Evolutionary conservation across 2,888 invertebrate species (phyloP).

Genomic region (Papilio elwesi): DNA sequence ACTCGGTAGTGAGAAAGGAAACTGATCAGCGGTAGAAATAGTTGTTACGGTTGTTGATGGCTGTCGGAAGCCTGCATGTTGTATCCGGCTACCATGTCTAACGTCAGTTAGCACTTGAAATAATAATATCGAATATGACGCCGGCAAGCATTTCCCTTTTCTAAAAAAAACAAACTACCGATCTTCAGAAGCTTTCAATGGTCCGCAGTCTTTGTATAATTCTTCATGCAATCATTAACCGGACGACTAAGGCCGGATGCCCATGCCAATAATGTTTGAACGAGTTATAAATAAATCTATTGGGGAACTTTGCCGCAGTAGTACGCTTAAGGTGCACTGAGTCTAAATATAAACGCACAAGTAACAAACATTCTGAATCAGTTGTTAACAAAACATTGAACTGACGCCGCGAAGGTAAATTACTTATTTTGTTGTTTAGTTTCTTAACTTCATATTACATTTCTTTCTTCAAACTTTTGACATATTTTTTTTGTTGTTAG

Average conservation of each 20-base stretch:
- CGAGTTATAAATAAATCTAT: conserved; percentile 32
- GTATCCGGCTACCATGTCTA: too few species aligned
- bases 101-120: too few species aligned
- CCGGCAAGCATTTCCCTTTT: too few species aligned
- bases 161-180: too few species aligned
- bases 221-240: conserved; percentile 16
- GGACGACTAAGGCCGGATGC: conserved; percentile 26
- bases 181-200: too few species aligned
- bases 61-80: too few species aligned
- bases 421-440: neutral
- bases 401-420: neutral
- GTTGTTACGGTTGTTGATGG: too few species aligned
- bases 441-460: neutral
- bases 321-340: conserved; percentile 20
- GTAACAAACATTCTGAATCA: conserved; percentile 21
- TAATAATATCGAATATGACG: too few species aligned
- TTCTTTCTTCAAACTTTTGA: neutral
- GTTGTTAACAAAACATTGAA: conserved; percentile 10
- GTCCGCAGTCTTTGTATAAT: neutral
- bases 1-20: too few species aligned
- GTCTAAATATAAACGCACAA: conserved; percentile 30
- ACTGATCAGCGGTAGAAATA: too few species aligned
- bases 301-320: conserved; percentile 34
- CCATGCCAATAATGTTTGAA: conserved; percentile 33
- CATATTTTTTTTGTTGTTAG: too few species aligned